These are phyloP conservation scores for Leucophenga varia DNA, from an alignment of 1,140 invertebrate species.

Conservation along the genomic window DNA sequence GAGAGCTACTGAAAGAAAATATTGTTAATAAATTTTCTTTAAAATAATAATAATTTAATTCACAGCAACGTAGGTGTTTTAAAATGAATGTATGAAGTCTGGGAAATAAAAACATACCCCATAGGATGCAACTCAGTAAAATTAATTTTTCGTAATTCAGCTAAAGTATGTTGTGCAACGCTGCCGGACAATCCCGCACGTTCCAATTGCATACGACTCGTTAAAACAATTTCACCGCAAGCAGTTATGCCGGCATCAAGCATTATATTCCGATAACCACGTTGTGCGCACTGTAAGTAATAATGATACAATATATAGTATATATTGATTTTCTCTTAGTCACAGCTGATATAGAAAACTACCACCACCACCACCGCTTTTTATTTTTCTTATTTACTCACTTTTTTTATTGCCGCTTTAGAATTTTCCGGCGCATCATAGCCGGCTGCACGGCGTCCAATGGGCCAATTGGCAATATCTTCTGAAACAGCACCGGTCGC, in stretches of 20 bases:
- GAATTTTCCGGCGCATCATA: constrained; percentile 56
- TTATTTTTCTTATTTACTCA: constrained; percentile 14
- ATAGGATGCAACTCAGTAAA: constrained; percentile 50
- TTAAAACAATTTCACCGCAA: constrained; percentile 49
- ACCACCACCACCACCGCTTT: constrained; percentile 28
- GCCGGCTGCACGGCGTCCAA: constrained; percentile 45
- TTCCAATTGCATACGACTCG: constrained; percentile 40
- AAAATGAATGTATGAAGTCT: neutral
- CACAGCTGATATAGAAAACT: constrained; percentile 2
- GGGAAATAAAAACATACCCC: constrained; percentile 27
- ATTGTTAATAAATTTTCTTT: constrained; percentile 2
- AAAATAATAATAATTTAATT: neutral
- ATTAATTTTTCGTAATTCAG: constrained; percentile 42
- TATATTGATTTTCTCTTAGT: constrained; percentile 40
- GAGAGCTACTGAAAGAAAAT: constrained; percentile 24
- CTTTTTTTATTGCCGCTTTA: constrained; percentile 49
- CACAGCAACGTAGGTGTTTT: too few relatives aligned
- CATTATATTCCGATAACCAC: constrained; percentile 48
- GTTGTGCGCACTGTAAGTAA: constrained; percentile 37
- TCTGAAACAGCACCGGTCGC: constrained; percentile 29
- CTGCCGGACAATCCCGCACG: constrained; percentile 26
- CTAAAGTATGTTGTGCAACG: constrained; percentile 30
- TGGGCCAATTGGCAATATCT: constrained; percentile 46
- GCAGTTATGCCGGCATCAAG: constrained; percentile 45
- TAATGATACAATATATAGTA: constrained; percentile 19